Evolutionary conservation across 2,888 invertebrate genomes (phyloP), one percentile per base, ranked within the genome.

Genomic region (Pachycephus smyrnensis): DNA sequence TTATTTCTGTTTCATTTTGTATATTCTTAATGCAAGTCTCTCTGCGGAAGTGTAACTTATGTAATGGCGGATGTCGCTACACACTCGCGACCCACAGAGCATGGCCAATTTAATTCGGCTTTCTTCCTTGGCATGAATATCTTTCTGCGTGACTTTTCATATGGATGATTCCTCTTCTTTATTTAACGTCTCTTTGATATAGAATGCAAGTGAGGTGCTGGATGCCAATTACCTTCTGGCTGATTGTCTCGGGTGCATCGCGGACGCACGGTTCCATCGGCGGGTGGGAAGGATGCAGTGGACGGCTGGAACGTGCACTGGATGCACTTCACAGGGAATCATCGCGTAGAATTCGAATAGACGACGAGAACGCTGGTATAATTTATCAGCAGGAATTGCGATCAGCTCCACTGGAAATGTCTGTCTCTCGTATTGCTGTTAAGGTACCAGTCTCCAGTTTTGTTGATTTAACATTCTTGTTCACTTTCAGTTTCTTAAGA

Each of bases 381-480:
- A 84, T 88, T n/a, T 91, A 91, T 79, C 90, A 87, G 36, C 88
- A 88, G 73, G 88, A 88, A 77, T 85, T 91, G 4, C 84, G 83
- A 69, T 88, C 90, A 4, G 90, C 89, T 11, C 91, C 91, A 4
- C 82, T 91, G n/a, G 89, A 90, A 77, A 90, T 90, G 89, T 88
- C 85, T 12, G 89, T 90, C 33, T 87, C 90, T 1, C 87, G 85
- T 71, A 85, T 91, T 37, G 80, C 85, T 23, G 88, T 91, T 37
- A 90, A 91, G 88, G 91, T 90, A 55, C 2, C 55, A 55, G 55
- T 23, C 9, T 55, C 9, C 0, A 23, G n/a, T 9, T 55, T 23
- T 9, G 55, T 23, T 23, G 55, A 9, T 23, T 55, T 2, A 55
- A 1, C 23, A 55, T 23, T 55, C 55, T 55, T 55, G 2, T 55